Conservation (phyloP, 2,113 vertebrate species). For the Gorsachius goisagi region DNA sequence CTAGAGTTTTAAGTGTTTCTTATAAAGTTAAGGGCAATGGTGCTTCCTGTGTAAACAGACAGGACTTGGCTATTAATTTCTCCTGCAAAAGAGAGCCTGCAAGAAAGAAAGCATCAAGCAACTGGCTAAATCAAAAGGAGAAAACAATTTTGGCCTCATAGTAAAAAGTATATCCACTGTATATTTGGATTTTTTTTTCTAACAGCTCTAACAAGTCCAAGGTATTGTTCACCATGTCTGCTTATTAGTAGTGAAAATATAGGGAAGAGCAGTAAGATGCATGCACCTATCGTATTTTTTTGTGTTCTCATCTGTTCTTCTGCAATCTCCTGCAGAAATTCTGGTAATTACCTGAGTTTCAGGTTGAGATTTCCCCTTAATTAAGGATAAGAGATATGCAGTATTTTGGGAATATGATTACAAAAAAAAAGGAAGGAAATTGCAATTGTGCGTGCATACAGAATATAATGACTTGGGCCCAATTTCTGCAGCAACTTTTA, state of each 20-base stretch:
- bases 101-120: not conserved
- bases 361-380: constrained; percentile 9
- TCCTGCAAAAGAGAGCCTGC: not conserved
- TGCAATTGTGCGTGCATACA: not conserved
- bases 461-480: not conserved
- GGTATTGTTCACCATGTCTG: not conserved
- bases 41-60: not conserved
- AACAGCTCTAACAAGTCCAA: not conserved
- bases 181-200: not conserved
- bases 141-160: not conserved
- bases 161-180: not conserved
- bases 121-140: not conserved
- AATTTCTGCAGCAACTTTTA: constrained; percentile 18
- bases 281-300: not conserved
- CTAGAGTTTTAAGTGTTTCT: not conserved
- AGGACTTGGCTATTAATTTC: not conserved
- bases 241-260: not conserved
- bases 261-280: not conserved
- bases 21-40: not conserved
- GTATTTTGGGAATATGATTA: not conserved
- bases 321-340: not conserved
- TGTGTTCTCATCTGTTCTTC: not conserved
- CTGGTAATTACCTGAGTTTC: not conserved
- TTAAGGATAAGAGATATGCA: not conserved
- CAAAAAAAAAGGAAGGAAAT: not conserved